Evolutionary conservation across 2,888 invertebrate species (phyloP).

Genomic region (Drosophila paranaensis): DNA sequence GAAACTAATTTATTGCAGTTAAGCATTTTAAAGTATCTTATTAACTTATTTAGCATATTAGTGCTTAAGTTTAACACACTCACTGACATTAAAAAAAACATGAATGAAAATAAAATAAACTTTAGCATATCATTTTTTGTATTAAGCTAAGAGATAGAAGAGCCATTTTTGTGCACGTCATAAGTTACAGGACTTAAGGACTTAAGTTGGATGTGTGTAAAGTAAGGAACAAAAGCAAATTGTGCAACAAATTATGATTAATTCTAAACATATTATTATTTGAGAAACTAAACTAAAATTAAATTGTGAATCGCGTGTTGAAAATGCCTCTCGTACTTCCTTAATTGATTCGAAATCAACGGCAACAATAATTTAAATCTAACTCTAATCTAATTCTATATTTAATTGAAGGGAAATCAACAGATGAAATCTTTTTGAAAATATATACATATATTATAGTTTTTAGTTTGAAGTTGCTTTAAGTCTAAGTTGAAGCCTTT

Average conservation of each 20-base stretch:
- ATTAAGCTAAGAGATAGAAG: conserved; percentile 57
- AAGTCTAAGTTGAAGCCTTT: conserved; percentile 64
- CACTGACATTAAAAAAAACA: conserved; percentile 27
- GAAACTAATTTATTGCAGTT: conserved; percentile 78
- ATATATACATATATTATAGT: conserved; percentile 36
- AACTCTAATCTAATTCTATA: conserved; percentile 46
- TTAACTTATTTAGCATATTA: conserved; percentile 65
- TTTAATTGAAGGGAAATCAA: conserved; percentile 14
- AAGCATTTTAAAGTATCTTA: conserved; percentile 65
- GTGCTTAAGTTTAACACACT: conserved; percentile 59
- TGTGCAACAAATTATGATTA: conserved; percentile 50
- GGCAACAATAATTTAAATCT: conserved; percentile 50
- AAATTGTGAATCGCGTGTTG: conserved; percentile 43
- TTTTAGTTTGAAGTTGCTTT: conserved; percentile 53
- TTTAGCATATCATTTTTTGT: conserved; percentile 73
- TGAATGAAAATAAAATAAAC: conserved; percentile 22
- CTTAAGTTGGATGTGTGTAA: conserved; percentile 50
- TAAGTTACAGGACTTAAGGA: conserved; percentile 48
- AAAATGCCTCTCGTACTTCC: conserved; percentile 74
- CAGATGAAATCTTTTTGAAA: conserved; percentile 20
- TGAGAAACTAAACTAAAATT: conserved; percentile 11
- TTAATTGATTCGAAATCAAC: conserved; percentile 79
- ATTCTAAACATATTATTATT: conserved; percentile 1
- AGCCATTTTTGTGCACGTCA: conserved; percentile 54
- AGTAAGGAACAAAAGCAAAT: conserved; percentile 22